phyloP scores from a whole-genome alignment of 2,888 invertebrate species.

The Pseudeuparius sepicola region DNA sequence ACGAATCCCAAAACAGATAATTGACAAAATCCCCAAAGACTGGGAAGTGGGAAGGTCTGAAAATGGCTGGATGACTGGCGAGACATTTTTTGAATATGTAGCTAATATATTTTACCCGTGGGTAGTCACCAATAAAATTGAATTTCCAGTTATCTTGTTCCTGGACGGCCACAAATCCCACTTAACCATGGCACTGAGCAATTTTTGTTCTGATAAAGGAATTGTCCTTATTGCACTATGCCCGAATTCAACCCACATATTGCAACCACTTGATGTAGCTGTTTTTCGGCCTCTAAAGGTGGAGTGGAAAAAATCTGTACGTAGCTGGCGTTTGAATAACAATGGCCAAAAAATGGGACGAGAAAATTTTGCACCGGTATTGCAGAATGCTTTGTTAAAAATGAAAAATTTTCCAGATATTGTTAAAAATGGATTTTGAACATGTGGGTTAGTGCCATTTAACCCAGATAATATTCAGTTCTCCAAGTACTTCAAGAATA shows the following conservation, averaged over 20 bases:
- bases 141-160: constrained; percentile 33
- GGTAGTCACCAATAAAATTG: constrained; percentile 30
- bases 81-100: constrained; percentile 35
- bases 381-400: constrained; percentile 23
- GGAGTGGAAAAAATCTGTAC: constrained; percentile 28
- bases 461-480: no score
- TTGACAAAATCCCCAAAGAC: no score
- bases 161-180: constrained; percentile 37
- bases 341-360: constrained; percentile 24
- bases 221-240: constrained; percentile 32
- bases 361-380: constrained; percentile 26
- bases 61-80: constrained; percentile 37
- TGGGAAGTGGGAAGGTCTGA: constrained; percentile 37
- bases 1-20: no score
- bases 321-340: constrained; percentile 23
- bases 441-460: constrained; percentile 4
- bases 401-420: constrained; percentile 6
- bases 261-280: constrained; percentile 35
- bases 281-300: constrained; percentile 32
- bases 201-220: constrained; percentile 33
- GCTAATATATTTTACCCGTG: constrained; percentile 34
- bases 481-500: no score
- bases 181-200: constrained; percentile 31
- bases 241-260: constrained; percentile 34
- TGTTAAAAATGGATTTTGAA: no score